phyloP scores from a whole-genome alignment of 2,113 vertebrate species.

The Clarias macrocephalus region DNA sequence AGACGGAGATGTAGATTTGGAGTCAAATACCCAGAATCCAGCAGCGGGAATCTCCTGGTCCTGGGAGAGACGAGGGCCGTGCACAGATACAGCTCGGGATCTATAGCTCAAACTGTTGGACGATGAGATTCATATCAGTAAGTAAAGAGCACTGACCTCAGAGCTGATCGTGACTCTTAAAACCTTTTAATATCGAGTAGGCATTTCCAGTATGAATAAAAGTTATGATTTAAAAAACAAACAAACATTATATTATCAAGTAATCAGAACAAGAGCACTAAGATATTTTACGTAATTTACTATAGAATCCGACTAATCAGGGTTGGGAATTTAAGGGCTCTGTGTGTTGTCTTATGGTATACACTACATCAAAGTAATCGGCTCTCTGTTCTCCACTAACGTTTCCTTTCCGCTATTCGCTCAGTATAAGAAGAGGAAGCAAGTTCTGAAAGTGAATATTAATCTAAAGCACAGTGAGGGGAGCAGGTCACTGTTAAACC shows the following conservation, averaged over 20 bases:
- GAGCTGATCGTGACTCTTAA: not conserved
- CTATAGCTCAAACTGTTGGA: conserved; percentile 90
- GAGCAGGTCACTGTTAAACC: not conserved
- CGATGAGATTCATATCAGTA: conserved; percentile 76
- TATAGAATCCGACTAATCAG: not conserved
- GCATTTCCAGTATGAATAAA: not conserved
- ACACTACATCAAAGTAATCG: not conserved
- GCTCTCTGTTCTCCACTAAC: not conserved
- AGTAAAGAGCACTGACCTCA: conserved; percentile 21
- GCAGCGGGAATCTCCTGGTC: conserved; percentile 80
- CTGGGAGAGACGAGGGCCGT: conserved; percentile 75
- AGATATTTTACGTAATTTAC: not conserved
- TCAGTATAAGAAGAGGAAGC: not conserved
- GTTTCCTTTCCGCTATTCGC: not conserved
- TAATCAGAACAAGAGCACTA: not conserved
- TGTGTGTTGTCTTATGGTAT: not conserved
- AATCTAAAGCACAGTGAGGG: not conserved
- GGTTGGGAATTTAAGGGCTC: not conserved
- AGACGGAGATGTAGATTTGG: conserved; percentile 34
- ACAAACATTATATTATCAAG: not conserved
- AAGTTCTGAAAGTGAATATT: not conserved
- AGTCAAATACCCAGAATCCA: conserved; percentile 77
- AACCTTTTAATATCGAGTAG: not conserved
- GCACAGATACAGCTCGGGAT: conserved; percentile 57
- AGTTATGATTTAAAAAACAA: not conserved